phyloP scores from a whole-genome alignment of 2,113 vertebrate genomes.

The Taurulus bubalis region DNA sequence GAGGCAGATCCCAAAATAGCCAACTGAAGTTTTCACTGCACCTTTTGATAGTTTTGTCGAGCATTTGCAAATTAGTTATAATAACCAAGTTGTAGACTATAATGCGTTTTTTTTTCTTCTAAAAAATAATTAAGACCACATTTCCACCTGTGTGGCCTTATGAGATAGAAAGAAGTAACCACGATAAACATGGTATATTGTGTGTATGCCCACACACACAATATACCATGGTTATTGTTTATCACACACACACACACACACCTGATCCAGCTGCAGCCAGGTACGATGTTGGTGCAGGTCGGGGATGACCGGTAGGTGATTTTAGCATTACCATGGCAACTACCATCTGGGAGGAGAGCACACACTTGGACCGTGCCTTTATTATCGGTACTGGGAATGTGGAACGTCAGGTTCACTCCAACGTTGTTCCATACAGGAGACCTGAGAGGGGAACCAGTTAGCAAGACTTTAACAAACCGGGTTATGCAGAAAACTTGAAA shows the following conservation, averaged over 20 bases:
- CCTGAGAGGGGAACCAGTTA: conserved; percentile 38
- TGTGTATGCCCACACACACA: not conserved
- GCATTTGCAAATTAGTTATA: not conserved
- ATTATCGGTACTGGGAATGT: conserved; percentile 51
- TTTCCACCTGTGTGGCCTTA: not conserved
- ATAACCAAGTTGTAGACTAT: not conserved
- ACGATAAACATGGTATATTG: not conserved
- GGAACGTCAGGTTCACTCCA: conserved; percentile 42
- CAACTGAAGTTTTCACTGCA: not conserved
- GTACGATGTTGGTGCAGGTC: conserved; percentile 42
- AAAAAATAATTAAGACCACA: not conserved
- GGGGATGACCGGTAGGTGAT: conserved; percentile 62
- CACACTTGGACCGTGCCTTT: conserved; percentile 54
- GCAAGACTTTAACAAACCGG: not conserved
- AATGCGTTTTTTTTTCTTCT: not conserved
- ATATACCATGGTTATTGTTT: too few relatives aligned
- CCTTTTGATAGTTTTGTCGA: not conserved
- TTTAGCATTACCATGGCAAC: conserved; percentile 45
- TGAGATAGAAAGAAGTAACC: too few relatives aligned
- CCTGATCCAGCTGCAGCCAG: conserved; percentile 67
- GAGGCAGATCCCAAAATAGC: not conserved
- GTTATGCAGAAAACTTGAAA: not conserved
- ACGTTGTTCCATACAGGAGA: conserved; percentile 65
- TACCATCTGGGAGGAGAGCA: conserved; percentile 55
- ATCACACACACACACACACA: not conserved